Evolutionary conservation across 2,797 vertebrate species (phyloP).

Genomic region (Pelobates cultripes): DNA sequence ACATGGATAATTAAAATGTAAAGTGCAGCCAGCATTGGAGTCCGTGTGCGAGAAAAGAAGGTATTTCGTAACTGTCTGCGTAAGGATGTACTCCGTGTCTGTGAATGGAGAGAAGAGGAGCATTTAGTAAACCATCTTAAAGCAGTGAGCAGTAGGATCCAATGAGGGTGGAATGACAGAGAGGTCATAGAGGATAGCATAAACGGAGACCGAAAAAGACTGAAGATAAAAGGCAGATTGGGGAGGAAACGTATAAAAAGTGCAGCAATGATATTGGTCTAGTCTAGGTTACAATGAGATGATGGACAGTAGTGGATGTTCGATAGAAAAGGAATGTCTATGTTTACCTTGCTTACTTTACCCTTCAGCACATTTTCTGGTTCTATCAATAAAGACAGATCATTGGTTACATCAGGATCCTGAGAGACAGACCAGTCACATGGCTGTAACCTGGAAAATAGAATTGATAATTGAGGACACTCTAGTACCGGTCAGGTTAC

Average conservation of each 20-base stretch:
- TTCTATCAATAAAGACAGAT: slow-evolving; percentile 82
- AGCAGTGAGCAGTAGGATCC: no score
- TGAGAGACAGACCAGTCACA: slow-evolving; percentile 71
- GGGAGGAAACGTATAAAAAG: no score
- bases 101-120: slow-evolving; percentile 29
- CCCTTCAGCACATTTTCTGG: slow-evolving; percentile 72
- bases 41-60: slow-evolving; percentile 81
- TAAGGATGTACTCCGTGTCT: slow-evolving; percentile 77
- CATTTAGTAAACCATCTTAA: background rate
- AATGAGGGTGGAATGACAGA: no score
- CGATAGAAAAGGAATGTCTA: no score
- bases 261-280: no score
- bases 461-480: background rate
- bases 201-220: no score
- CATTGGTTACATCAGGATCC: slow-evolving; percentile 70
- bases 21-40: slow-evolving; percentile 78
- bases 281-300: no score
- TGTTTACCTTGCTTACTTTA: slow-evolving; percentile 72
- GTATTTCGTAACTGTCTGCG: slow-evolving; percentile 77
- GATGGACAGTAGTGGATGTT: no score
- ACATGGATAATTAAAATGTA: slow-evolving; percentile 87
- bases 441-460: slow-evolving; percentile 70
- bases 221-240: no score
- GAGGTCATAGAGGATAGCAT: no score
- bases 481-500: no score